Percentiles rank a stretch among this genome's conserved stretches.
Evolutionary conservation across 2,113 vertebrate genomes (phyloP).

Genomic region (Lynx canadensis): DNA sequence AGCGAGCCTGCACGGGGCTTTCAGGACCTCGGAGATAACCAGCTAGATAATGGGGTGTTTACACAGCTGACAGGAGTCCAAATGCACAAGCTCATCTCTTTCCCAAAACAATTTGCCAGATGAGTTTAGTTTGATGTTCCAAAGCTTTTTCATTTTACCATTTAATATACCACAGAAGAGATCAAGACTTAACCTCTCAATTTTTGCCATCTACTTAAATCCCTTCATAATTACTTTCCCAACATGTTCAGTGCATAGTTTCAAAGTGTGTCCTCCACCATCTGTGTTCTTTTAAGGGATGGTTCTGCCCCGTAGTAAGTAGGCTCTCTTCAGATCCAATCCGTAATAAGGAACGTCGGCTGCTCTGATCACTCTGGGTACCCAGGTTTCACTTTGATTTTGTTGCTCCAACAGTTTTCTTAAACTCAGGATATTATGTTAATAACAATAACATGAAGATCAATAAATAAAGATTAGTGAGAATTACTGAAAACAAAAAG

Average conservation of each 20-base stretch:
- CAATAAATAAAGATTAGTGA: neutral
- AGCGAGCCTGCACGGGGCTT: neutral
- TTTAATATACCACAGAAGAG: slow-evolving; percentile 78
- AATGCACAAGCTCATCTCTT: slow-evolving; percentile 74
- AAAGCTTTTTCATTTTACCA: slow-evolving; percentile 80
- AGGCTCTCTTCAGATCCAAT: neutral
- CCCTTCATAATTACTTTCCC: slow-evolving; percentile 76
- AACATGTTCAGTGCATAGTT: neutral
- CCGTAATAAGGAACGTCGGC: neutral
- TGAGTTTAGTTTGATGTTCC: slow-evolving; percentile 82
- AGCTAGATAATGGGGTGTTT: slow-evolving; percentile 67
- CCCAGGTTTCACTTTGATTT: neutral
- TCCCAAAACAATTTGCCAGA: slow-evolving; percentile 81
- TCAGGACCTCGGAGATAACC: neutral
- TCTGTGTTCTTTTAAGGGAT: slow-evolving; percentile 51
- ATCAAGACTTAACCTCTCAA: slow-evolving; percentile 63
- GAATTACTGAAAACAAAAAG: neutral
- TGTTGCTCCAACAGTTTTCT: neutral
- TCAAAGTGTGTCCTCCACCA: slow-evolving; percentile 42
- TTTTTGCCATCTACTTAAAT: slow-evolving; percentile 64
- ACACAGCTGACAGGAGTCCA: slow-evolving; percentile 69
- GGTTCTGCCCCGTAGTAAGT: neutral
- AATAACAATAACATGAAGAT: neutral
- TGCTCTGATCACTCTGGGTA: neutral
- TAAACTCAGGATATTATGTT: neutral